Base-by-base conservation (phyloP, 2,797 vertebrate species). In the Thaleichthys pacificus region DNA sequence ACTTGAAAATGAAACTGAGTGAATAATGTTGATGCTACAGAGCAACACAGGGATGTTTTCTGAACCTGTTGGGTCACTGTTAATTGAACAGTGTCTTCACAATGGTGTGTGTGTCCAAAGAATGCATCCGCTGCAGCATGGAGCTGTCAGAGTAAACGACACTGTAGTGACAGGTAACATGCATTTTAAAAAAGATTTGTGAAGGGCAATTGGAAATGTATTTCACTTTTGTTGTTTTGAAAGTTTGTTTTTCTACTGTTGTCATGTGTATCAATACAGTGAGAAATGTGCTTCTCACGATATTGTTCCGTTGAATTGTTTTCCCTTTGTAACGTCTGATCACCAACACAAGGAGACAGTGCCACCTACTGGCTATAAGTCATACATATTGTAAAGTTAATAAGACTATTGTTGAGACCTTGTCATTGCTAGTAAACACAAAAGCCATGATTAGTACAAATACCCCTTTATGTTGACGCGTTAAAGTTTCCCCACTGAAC, bases 281-380 rank as follows among this genome's bases (percentile, higher is more conserved):
- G 22, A 61, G 30, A n/a, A 1, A 64, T 32, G 30, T 64, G 19
- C 8, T 64, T 19, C 28, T 64, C 30, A 32, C 17, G 5, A 30
- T 35, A 14, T 64, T 64, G 30, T 62, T 5, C 30, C 7, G 11
- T 51, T 28, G 62, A 26, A 28, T 51, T 30, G 63, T 54, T 30
- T 71, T 63, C 30, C 9, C 30, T 71, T 7, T 64, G 21, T 64
- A 71, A 65, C 17, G 32, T 47, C 5, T 32, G 8, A 58, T 38
- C 32, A 72, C 67, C 69, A 84, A 86, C 74, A 75, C 28, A 75
- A 51, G 70, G 49, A 42, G 12, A 83, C 83, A 86, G 79, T 82
- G 85, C 79, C 89, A 86, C 80, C 91, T 88, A 74, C 83, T 88
- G 91, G 86, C 68, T 64, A 2, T 64, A 72, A 49, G 12, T 82